These are phyloP conservation scores for Enteromius unitaeniatus DNA, from an alignment of 2,797 vertebrate species.

Conservation along the genomic window DNA sequence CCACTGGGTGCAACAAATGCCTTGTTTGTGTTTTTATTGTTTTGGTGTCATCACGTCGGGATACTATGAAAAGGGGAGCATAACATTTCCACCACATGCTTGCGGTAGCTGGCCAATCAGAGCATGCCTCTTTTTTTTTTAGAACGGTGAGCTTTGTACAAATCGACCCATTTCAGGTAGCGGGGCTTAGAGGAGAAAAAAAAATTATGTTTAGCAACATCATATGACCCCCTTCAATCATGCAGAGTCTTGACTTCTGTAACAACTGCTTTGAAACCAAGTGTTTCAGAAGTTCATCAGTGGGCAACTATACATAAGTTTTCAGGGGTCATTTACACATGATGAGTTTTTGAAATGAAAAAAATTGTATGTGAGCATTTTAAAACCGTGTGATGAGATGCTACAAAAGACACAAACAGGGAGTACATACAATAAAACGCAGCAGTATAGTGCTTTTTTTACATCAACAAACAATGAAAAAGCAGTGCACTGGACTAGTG, in stretches of 20 bases:
- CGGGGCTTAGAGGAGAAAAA: too few relatives aligned
- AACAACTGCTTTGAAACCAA: conserved; percentile 10
- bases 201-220: too few relatives aligned
- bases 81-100: too few relatives aligned
- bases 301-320: neutral
- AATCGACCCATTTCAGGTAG: too few relatives aligned
- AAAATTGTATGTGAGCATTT: neutral
- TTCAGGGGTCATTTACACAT: neutral
- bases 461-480: neutral
- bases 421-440: neutral
- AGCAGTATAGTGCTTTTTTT: neutral
- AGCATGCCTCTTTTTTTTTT: too few relatives aligned
- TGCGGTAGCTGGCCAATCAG: too few relatives aligned
- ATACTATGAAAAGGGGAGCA: too few relatives aligned
- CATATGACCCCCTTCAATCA: too few relatives aligned
- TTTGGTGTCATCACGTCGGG: too few relatives aligned
- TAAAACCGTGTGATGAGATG: neutral
- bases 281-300: conserved; percentile 12
- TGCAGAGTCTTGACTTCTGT: conserved; percentile 5
- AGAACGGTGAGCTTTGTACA: too few relatives aligned
- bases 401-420: neutral
- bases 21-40: too few relatives aligned
- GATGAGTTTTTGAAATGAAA: neutral
- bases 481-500: neutral
- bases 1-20: too few relatives aligned